Evolutionary conservation across 2,888 invertebrate genomes (phyloP).

Genomic region (Encarsia formosa): DNA sequence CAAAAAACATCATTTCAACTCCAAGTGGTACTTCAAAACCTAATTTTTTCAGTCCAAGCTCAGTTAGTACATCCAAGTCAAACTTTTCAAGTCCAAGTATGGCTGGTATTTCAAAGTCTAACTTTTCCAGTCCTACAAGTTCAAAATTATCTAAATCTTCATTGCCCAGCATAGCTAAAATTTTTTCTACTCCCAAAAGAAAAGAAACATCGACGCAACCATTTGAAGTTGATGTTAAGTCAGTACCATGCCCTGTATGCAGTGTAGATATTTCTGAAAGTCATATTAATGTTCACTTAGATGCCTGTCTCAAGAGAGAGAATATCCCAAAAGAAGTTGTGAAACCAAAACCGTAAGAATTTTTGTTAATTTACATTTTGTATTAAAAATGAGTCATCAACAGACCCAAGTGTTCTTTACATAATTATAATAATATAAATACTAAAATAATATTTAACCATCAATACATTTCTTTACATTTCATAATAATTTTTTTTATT

Average conservation of each 20-base stretch:
- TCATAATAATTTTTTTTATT: background rate
- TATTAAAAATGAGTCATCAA: too few species aligned
- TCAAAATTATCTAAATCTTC: conserved; percentile 33
- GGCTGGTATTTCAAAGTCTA: conserved; percentile 1
- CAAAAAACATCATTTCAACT: background rate
- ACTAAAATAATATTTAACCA: background rate
- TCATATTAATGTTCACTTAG: conserved; percentile 54
- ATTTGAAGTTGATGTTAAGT: too few species aligned
- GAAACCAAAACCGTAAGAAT: conserved; percentile 30
- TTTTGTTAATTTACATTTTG: conserved; percentile 1
- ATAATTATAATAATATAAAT: conserved; percentile 1
- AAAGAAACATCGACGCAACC: conserved; percentile 13
- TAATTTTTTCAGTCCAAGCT: background rate
- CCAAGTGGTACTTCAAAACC: background rate
- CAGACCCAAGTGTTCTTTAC: too few species aligned
- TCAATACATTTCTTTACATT: background rate
- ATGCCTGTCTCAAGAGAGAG: conserved; percentile 51
- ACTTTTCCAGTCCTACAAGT: conserved; percentile 35
- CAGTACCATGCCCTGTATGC: conserved; percentile 54
- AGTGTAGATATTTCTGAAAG: conserved; percentile 47
- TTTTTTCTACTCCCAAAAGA: conserved; percentile 35
- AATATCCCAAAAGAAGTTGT: conserved; percentile 15
- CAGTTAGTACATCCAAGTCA: conserved; percentile 1
- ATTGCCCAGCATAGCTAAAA: conserved; percentile 34
- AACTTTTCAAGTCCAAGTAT: background rate